These are phyloP conservation scores for Rhabdornis inornatus DNA, from an alignment of 2,113 vertebrate genomes.

Conservation along the genomic window DNA sequence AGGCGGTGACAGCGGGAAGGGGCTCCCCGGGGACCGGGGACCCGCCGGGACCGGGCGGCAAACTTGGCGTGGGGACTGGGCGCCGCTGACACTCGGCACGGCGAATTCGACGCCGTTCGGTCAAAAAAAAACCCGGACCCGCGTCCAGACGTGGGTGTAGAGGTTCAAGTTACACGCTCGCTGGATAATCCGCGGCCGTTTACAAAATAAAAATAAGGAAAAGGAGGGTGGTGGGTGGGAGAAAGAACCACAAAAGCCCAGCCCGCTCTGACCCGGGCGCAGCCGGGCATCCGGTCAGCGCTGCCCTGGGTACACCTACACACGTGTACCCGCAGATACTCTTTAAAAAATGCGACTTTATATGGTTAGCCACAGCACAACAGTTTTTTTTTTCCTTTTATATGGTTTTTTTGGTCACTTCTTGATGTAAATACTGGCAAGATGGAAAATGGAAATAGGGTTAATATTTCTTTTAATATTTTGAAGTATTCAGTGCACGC, in stretches of 20 bases:
- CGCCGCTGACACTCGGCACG: not conserved
- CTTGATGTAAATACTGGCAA: not conserved
- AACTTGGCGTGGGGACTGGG: conserved; percentile 20
- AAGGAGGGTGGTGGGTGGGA: not conserved
- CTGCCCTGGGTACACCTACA: not conserved
- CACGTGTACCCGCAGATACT: not conserved
- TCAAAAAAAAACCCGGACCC: not conserved
- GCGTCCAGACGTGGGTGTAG: not conserved
- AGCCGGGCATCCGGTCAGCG: not conserved
- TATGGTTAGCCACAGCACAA: not conserved
- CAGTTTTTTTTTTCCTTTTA: not conserved
- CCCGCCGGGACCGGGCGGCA: not conserved
- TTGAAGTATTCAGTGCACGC: not conserved
- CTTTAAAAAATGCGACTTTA: not conserved
- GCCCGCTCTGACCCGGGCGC: not conserved
- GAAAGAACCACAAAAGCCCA: not conserved
- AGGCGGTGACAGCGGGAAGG: conserved; percentile 29
- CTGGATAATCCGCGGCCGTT: not conserved
- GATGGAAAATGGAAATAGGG: not conserved
- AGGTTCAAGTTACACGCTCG: not conserved
- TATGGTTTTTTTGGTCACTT: not conserved
- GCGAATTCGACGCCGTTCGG: not conserved
- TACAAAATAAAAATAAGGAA: not conserved
- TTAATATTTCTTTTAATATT: not conserved
- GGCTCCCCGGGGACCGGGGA: not conserved